Conservation (phyloP, 2,888 invertebrate species). For the Chirona hameri region DNA sequence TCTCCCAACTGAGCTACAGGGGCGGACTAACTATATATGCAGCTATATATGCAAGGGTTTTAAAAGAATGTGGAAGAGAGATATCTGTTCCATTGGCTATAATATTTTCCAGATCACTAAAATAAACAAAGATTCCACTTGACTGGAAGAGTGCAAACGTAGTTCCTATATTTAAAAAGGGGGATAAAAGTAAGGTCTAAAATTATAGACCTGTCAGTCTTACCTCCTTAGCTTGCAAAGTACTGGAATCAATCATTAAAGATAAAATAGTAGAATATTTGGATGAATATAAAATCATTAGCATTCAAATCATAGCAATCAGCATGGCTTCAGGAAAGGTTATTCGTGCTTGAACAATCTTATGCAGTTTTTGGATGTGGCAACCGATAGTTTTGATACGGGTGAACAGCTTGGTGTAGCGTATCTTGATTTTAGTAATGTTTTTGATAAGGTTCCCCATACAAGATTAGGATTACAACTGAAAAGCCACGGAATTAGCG, state of each 20-base stretch:
- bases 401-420: background rate
- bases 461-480: background rate
- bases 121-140: background rate
- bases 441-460: background rate
- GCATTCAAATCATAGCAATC: background rate
- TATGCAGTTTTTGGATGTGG: background rate
- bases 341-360: background rate
- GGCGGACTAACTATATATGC: too few relatives aligned
- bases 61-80: background rate
- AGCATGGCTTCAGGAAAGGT: background rate
- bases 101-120: background rate
- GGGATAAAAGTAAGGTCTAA: background rate
- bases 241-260: background rate
- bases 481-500: background rate
- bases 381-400: background rate
- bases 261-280: background rate
- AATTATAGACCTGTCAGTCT: background rate
- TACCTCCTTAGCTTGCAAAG: background rate
- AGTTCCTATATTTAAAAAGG: background rate
- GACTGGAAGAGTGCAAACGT: background rate
- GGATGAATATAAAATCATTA: background rate
- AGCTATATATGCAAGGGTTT: background rate
- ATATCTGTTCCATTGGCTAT: background rate
- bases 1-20: too few relatives aligned
- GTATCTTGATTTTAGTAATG: background rate